Conservation (phyloP, 2,797 vertebrate genomes). For the Lophius americanus region DNA sequence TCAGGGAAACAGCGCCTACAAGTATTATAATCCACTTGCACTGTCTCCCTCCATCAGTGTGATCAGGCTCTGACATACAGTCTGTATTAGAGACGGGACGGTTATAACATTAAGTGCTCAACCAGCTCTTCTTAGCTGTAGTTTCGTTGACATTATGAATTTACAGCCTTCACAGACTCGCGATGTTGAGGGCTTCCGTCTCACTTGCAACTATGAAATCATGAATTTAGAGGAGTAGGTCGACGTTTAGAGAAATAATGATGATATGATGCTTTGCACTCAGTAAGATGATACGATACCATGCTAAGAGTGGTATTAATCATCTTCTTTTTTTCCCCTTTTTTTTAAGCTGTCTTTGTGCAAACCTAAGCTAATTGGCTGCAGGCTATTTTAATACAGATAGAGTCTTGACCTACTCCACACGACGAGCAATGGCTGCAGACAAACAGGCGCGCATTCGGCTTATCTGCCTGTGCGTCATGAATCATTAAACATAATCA, state of each 20-base stretch:
- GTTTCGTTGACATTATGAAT: conserved; percentile 36
- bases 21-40: conserved; percentile 66
- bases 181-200: neutral
- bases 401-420: too few species aligned
- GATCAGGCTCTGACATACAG: conserved; percentile 48
- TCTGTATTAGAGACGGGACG: conserved; percentile 32
- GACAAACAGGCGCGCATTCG: too few species aligned
- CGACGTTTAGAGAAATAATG: neutral
- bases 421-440: too few species aligned
- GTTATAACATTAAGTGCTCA: conserved; percentile 35
- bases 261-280: neutral
- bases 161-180: conserved; percentile 20
- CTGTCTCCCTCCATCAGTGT: conserved; percentile 66
- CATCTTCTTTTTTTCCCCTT: neutral
- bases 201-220: neutral
- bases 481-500: too few species aligned
- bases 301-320: neutral
- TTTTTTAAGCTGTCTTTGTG: neutral
- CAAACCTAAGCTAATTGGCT: neutral
- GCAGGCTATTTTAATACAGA: neutral
- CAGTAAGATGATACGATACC: neutral
- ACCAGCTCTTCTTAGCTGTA: conserved; percentile 15
- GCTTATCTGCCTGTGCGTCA: too few species aligned
- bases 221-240: neutral
- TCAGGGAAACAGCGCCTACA: conserved; percentile 47